Base-by-base conservation (phyloP, 2,113 vertebrate species). In the Cairina moschata region DNA sequence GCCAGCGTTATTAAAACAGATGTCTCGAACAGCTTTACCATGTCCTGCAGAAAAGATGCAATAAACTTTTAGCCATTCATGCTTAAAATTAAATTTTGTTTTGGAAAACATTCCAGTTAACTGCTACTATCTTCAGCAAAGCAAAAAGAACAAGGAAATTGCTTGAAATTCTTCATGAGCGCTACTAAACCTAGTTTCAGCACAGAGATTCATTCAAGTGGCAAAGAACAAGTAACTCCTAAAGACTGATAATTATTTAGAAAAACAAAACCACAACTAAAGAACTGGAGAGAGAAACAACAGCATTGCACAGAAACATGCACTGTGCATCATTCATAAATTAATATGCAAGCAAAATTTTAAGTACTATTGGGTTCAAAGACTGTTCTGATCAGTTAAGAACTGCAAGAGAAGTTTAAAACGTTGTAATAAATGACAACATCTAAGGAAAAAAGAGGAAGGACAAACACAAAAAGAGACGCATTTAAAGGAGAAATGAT, bases 1-100 rank as follows among this genome's bases (percentile, higher is more conserved):
- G 12, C 99, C 99, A 7, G 94, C 98, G 90, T 99, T 99, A 91
- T 99, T 99, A 94, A 98, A 99, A 95, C 99, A 99, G 95, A 99
- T 98, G 95, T 99, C 99, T 96, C 99, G 97, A 89, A 99, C 99
- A 38, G 99, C 99, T 98, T 99, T 99, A 97, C 99, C 98, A 95
- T 99, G 99, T 63, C 99, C 99, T 99, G 62, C 3, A 90, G 91
- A 88, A 95, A 94, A 96, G 81, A 44, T 21, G 28, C 2, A 6
- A 25, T 52, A 85, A 71, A 60, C n/a, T 63, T 60, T 54, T 20
- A 60, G 29, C 28, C 59, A 65, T 50, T 90, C 32, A 52, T 10
- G 13, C 17, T 73, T 34, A 48, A 32, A 88, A 75, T 38, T 23
- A 3, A 8, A 11, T 15, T 8, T 25, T 32, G 44, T 79, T 91